Evolutionary conservation across 2,888 invertebrate genomes (phyloP), one percentile per base, ranked within the genome.

Genomic region (Selenia dentaria): DNA sequence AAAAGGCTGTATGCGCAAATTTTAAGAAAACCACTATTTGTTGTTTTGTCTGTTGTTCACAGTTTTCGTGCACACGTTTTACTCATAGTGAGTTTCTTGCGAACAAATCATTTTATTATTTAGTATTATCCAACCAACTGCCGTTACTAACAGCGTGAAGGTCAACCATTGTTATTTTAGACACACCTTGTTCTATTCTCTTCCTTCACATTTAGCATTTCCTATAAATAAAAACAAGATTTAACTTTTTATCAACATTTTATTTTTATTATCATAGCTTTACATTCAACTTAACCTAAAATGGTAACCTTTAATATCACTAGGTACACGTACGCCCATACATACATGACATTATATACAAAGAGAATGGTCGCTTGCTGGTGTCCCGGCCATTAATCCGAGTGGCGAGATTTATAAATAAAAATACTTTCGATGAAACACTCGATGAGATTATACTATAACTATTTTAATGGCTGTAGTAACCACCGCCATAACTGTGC

Each of bases 301-400:
- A 54, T 87, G 89, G 88, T 88, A 89, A 87, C 88, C 69, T 81
- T 77, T 81, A 75, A 56, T 79, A 88, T 89, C 88, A 89, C 88
- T 84, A 79, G 72, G 79, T 81, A 83, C 82, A 78, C 74, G 79
- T 81, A 83, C 83, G 80, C 72, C 65, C 83, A 76, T 74, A 79
- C 83, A 84, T 79, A 78, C 80, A 83, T 79, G 74, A 79, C 73
- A 79, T 76, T 84, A 87, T 82, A 87, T 85, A 71, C 67, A 84
- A 76, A 81, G 78, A 79, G 83, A 74, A 83, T 83, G 84, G 74
- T 55, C 48, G 52, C 42, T 66, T 83, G 82, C 79, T 78, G 82
- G 70, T 74, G 82, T 87, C 88, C 88, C 88, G 88, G 87, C 89
- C 88, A 66, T 62, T 51, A 54, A 24, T 47, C 53, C 27, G 26